Evolutionary conservation across 2,888 invertebrate species (phyloP).

Genomic region (Choristoneura rosaceana): DNA sequence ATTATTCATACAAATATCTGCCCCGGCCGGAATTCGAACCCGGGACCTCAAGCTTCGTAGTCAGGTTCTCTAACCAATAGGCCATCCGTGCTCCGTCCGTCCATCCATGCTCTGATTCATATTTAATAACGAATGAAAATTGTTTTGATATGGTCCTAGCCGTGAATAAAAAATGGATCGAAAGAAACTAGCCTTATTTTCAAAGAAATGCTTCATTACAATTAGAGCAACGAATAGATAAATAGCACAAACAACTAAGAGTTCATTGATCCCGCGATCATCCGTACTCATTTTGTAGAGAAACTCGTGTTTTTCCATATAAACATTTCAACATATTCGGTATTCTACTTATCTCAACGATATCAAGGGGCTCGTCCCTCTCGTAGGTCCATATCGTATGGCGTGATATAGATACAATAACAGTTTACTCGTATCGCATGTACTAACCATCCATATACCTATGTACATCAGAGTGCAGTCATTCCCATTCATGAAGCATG

Average conservation of each 20-base stretch:
- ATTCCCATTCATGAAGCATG: conserved; percentile 5
- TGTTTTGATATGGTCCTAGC: no score
- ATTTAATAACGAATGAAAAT: no score
- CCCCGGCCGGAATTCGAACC: no score
- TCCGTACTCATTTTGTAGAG: not conserved
- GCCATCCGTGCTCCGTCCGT: no score
- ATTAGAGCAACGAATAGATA: not conserved
- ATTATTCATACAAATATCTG: no score
- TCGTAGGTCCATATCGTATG: not conserved
- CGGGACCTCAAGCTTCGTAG: no score
- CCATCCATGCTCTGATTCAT: no score
- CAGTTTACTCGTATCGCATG: conserved; percentile 9
- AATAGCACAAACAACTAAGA: not conserved
- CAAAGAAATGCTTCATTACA: not conserved
- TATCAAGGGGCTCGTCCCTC: conserved; percentile 9
- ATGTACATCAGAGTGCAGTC: not conserved
- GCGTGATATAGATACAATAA: not conserved
- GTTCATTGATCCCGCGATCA: not conserved
- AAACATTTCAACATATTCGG: not conserved
- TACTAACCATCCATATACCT: not conserved
- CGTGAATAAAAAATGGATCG: no score
- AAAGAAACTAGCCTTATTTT: no score
- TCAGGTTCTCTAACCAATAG: no score
- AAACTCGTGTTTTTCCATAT: not conserved
- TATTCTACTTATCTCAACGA: conserved; percentile 2